Conservation (phyloP, 1,140 invertebrate species). For the Caenorhabditis briggsae region DNA sequence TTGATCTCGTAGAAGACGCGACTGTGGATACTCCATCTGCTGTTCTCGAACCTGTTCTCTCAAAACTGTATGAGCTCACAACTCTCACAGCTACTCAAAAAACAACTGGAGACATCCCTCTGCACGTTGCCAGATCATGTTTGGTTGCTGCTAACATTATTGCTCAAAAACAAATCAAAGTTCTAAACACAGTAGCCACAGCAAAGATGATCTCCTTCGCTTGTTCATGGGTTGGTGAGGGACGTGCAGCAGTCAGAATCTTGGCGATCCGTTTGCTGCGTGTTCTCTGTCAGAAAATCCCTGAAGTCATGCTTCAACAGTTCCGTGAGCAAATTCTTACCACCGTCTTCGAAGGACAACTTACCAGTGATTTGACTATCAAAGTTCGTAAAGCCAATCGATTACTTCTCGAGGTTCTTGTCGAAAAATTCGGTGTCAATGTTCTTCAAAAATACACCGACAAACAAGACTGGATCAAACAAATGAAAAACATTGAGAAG, state of each 20-base stretch:
- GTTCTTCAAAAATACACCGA: slow-evolving; percentile 62
- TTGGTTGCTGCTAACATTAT: slow-evolving; percentile 68
- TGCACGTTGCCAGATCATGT: slow-evolving; percentile 49
- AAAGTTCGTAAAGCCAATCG: slow-evolving; percentile 67
- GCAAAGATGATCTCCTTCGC: slow-evolving; percentile 63
- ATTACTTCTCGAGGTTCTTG: slow-evolving; percentile 64
- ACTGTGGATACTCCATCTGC: slow-evolving; percentile 32
- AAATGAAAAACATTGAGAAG: slow-evolving; percentile 67
- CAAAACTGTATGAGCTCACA: slow-evolving; percentile 63
- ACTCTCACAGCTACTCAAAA: slow-evolving; percentile 15
- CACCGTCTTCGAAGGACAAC: slow-evolving; percentile 65
- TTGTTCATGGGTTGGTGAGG: slow-evolving; percentile 64
- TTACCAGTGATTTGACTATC: slow-evolving; percentile 62
- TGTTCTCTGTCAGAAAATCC: slow-evolving; percentile 66
- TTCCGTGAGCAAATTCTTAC: slow-evolving; percentile 64
- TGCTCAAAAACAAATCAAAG: slow-evolving; percentile 65
- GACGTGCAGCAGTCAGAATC: slow-evolving; percentile 63
- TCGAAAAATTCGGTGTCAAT: slow-evolving; percentile 64
- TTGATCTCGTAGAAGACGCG: slow-evolving; percentile 45
- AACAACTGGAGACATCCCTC: slow-evolving; percentile 8
- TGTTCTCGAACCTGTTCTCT: slow-evolving; percentile 59
- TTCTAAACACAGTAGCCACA: slow-evolving; percentile 62
- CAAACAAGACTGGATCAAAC: slow-evolving; percentile 66
- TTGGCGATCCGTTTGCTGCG: slow-evolving; percentile 65
- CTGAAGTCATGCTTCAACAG: slow-evolving; percentile 62